Conservation (phyloP, 1,140 invertebrate genomes). For the Agrypnia vestita region DNA sequence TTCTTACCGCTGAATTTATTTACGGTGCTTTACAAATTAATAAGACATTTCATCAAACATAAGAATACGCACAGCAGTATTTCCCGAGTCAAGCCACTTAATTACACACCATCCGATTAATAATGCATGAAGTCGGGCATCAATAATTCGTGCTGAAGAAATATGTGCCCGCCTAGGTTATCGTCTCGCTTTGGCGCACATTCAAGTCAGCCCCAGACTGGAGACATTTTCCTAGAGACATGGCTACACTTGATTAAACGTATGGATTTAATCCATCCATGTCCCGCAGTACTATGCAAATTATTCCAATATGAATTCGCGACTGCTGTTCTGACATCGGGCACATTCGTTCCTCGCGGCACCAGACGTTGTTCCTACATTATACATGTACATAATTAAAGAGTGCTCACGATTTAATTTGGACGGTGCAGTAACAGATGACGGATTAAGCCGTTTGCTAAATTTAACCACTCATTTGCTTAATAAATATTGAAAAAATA, state of each 20-base stretch:
- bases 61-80: too few species aligned
- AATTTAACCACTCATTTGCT: conserved; percentile 6
- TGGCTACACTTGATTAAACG: conserved; percentile 59
- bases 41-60: too few species aligned
- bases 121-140: conserved; percentile 30
- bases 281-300: conserved; percentile 55
- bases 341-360: conserved; percentile 44
- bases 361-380: conserved; percentile 42
- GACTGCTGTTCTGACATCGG: conserved; percentile 11
- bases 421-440: conserved; percentile 51
- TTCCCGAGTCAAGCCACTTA: background rate
- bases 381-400: conserved; percentile 60
- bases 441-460: conserved; percentile 50
- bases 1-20: too few species aligned
- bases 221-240: conserved; percentile 35
- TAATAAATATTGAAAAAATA: too few species aligned
- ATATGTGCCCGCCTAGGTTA: conserved; percentile 2
- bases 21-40: too few species aligned
- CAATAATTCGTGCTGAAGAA: conserved; percentile 34
- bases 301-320: conserved; percentile 52
- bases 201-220: conserved; percentile 8
- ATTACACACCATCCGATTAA: conserved; percentile 34
- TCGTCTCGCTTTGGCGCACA: conserved; percentile 20
- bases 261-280: conserved; percentile 56
- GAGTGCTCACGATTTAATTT: conserved; percentile 43